Conservation (phyloP, 2,888 invertebrate species). For the Drosophila longiperda region DNA sequence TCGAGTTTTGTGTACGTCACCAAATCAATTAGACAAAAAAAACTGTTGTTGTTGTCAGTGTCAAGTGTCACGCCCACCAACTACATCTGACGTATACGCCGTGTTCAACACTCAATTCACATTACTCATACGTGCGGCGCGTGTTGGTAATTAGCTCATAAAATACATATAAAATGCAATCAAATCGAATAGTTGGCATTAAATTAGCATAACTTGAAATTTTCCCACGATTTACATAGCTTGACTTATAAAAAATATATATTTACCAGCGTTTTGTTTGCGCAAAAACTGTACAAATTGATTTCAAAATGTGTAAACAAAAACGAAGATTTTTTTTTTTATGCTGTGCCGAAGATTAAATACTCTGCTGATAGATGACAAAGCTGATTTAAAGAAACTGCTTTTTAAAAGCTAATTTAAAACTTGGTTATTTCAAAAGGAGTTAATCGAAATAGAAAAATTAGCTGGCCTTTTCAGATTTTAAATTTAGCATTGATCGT, state of each 20-base stretch:
- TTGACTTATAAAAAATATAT: conserved; percentile 27
- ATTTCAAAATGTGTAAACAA: conserved; percentile 37
- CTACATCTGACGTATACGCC: conserved; percentile 60
- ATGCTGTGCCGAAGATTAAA: neutral
- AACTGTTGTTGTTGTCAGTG: conserved; percentile 23
- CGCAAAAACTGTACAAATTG: conserved; percentile 23
- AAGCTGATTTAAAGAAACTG: neutral
- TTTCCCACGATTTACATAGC: conserved; percentile 67
- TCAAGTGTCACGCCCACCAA: conserved; percentile 70
- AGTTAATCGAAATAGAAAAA: neutral
- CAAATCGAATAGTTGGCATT: conserved; percentile 51
- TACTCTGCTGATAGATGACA: conserved; percentile 3
- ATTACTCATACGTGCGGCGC: conserved; percentile 70
- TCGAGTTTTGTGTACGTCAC: conserved; percentile 58
- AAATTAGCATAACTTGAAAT: conserved; percentile 65
- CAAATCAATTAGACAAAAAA: conserved; percentile 47
- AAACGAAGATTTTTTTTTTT: neutral
- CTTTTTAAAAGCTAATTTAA: neutral
- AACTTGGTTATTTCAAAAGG: neutral
- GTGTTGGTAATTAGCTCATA: conserved; percentile 64
- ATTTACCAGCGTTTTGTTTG: conserved; percentile 26
- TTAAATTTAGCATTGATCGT: neutral
- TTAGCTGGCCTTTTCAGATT: neutral
- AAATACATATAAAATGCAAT: conserved; percentile 23
- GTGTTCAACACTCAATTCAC: conserved; percentile 22